Conservation (phyloP, 1,140 invertebrate species). For the Bombus impatiens region DNA sequence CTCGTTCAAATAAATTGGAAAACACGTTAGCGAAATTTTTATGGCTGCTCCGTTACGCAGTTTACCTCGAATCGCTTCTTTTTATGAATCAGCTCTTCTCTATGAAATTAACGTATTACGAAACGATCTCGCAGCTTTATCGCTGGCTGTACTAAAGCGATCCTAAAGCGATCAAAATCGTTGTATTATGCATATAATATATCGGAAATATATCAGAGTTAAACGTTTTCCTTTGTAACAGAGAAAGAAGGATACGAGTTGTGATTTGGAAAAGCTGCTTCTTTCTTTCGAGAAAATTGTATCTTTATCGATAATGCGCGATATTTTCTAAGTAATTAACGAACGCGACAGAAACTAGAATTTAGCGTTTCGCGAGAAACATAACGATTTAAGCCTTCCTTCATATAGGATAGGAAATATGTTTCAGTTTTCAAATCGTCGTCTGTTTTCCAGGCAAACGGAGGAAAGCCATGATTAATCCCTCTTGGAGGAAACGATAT, state of each 20-base stretch:
- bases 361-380: not conserved
- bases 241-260: not conserved
- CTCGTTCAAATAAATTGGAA: not conserved
- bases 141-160: not conserved
- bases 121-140: not conserved
- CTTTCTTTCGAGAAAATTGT: rapidly evolving
- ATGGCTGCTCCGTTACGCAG: not conserved
- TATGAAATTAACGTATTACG: not conserved
- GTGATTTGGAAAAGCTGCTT: too few relatives aligned
- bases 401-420: not conserved
- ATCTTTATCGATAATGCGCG: not conserved
- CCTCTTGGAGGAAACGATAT: not conserved
- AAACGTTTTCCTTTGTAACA: not conserved
- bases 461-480: not conserved
- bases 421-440: not conserved
- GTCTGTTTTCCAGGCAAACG: not conserved
- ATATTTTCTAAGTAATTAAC: not conserved
- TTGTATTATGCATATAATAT: not conserved
- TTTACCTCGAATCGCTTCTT: not conserved
- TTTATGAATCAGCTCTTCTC: not conserved
- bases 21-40: not conserved
- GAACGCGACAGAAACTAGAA: not conserved
- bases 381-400: too few relatives aligned
- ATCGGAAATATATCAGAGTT: not conserved
- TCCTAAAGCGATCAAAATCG: not conserved